Evolutionary conservation across 2,888 invertebrate species (phyloP).

Genomic region (Calliscelio sp.): DNA sequence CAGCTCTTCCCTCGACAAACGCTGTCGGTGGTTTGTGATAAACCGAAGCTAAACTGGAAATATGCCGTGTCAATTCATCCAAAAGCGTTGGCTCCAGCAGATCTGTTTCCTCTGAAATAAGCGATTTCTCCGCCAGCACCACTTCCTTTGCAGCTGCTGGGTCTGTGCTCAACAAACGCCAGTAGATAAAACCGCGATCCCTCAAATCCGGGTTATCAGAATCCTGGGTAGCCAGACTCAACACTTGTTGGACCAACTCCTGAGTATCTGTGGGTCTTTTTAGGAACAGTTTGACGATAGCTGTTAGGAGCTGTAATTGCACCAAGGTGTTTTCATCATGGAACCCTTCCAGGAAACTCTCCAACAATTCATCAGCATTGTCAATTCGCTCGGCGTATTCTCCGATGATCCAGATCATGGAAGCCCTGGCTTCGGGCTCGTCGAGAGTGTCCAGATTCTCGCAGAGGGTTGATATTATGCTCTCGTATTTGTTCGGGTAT

Average conservation of each 20-base stretch:
- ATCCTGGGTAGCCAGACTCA: conserved; percentile 95
- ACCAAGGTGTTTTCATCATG: conserved; percentile 98
- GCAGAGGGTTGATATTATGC: conserved; percentile 99
- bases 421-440: conserved; percentile 99
- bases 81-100: conserved; percentile 98
- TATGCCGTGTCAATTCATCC: conserved; percentile 99
- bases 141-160: conserved; percentile 99
- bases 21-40: conserved; percentile 99
- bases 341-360: conserved; percentile 99
- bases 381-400: conserved; percentile 99
- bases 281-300: conserved; percentile 99
- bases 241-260: conserved; percentile 98
- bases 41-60: conserved; percentile 98
- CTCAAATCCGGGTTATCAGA: conserved; percentile 99
- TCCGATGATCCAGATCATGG: conserved; percentile 98
- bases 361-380: conserved; percentile 99
- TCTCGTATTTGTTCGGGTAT: conserved; percentile 99
- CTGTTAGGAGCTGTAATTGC: conserved; percentile 98
- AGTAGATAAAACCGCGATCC: conserved; percentile 99
- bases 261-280: conserved; percentile 99
- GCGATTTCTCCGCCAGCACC: conserved; percentile 98
- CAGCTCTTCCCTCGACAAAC: conserved; percentile 97
- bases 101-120: conserved; percentile 99
- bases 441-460: conserved; percentile 99
- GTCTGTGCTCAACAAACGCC: conserved; percentile 99